Evolutionary conservation across 2,888 invertebrate genomes (phyloP).

Genomic region (Ochropleura plecta): DNA sequence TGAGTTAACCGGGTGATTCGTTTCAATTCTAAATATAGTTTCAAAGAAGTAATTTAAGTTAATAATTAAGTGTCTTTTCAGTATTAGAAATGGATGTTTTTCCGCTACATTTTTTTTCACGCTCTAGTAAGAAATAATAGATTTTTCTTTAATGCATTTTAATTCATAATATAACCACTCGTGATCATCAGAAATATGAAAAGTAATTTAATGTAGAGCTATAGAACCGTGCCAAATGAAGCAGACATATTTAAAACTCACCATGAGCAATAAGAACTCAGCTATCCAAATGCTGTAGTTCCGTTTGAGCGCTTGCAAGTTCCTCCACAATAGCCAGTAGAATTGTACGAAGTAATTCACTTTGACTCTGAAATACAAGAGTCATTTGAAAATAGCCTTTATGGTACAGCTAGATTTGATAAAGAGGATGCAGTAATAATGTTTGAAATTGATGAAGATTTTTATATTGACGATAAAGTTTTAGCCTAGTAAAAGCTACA

Average conservation of each 20-base stretch:
- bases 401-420: not conserved
- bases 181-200: not conserved
- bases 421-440: too few species aligned
- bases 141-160: too few species aligned
- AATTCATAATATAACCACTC: too few species aligned
- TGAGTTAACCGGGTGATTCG: not conserved
- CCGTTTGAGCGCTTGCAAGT: slow-evolving; percentile 91
- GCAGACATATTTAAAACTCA: slow-evolving; percentile 72
- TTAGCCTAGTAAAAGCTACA: too few species aligned
- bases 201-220: not conserved
- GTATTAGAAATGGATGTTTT: not conserved
- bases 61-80: too few species aligned
- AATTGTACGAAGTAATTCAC: slow-evolving; percentile 92
- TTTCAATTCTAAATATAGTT: not conserved
- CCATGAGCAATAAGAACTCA: slow-evolving; percentile 91
- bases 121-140: not conserved
- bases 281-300: slow-evolving; percentile 92
- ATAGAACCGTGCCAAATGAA: not conserved
- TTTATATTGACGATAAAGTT: not conserved
- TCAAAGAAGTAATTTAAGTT: not conserved
- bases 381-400: not conserved
- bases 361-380: slow-evolving; percentile 85
- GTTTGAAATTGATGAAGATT: not conserved
- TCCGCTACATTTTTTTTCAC: not conserved
- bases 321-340: slow-evolving; percentile 93